Percentiles rank a stretch among this genome's conserved stretches.
phyloP scores from a whole-genome alignment of 1,140 invertebrate species.

The Drosophila kohkoa region DNA sequence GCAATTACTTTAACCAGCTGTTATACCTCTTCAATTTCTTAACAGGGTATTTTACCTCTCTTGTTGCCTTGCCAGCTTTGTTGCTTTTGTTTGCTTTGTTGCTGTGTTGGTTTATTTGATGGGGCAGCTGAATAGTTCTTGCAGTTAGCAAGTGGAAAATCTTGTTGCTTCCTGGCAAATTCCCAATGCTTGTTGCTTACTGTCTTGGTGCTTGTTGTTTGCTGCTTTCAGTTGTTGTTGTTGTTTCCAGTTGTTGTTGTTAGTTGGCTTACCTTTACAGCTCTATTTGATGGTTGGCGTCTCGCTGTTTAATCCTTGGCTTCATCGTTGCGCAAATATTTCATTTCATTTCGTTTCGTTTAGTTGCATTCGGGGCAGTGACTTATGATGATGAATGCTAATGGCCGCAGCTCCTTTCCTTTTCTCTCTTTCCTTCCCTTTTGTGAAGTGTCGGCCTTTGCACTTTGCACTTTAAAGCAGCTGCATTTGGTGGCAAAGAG shows the following conservation, averaged over 20 bases:
- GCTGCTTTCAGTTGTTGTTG: neutral
- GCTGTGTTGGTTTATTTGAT: neutral
- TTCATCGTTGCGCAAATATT: constrained; percentile 62
- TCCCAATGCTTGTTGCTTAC: constrained; percentile 36
- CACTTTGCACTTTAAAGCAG: constrained; percentile 61
- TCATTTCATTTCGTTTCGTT: constrained; percentile 74
- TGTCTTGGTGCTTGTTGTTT: neutral
- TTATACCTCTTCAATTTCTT: no score
- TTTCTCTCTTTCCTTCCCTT: neutral
- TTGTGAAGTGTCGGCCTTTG: constrained; percentile 23
- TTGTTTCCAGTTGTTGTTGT: neutral
- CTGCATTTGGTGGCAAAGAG: constrained; percentile 15
- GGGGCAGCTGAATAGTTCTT: constrained; percentile 8
- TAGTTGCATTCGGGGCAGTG: constrained; percentile 63
- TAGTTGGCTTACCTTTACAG: constrained; percentile 53
- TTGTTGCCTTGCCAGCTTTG: neutral
- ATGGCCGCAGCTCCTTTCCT: constrained; percentile 36
- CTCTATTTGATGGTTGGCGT: constrained; percentile 59
- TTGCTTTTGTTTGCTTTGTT: neutral
- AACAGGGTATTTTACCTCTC: neutral
- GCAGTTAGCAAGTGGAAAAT: constrained; percentile 65
- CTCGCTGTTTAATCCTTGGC: constrained; percentile 63
- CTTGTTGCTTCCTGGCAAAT: constrained; percentile 56
- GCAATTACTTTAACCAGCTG: no score
- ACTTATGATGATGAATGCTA: constrained; percentile 84